A percentile compares a stretch with the other conserved stretches of the same genome.
These are phyloP conservation scores for Triplophysa dalaica DNA, from an alignment of 2,113 vertebrate species.

Conservation along the genomic window DNA sequence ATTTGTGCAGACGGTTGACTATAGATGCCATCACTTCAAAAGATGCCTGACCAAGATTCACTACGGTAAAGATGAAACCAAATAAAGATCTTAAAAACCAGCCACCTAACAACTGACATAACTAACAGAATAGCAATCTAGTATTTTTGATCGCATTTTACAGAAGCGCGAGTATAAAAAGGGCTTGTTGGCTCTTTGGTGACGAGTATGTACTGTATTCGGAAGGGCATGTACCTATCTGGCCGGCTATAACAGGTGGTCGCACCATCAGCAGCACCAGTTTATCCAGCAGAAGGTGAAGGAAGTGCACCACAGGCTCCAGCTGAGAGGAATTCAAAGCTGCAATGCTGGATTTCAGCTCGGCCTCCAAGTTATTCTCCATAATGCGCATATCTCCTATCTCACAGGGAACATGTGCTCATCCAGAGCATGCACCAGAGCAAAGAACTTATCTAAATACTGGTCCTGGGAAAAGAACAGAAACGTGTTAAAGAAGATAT, in stretches of 20 bases:
- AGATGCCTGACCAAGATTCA: constrained; percentile 95
- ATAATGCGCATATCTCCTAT: constrained; percentile 98
- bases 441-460: constrained; percentile 97
- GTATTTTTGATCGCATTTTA: too few species aligned
- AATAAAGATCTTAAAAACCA: background rate
- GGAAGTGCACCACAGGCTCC: constrained; percentile 95
- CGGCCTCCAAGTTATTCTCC: constrained; percentile 96
- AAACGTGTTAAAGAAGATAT: constrained; percentile 4
- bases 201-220: background rate
- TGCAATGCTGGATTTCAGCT: constrained; percentile 93
- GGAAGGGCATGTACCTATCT: constrained; percentile 83
- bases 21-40: constrained; percentile 98
- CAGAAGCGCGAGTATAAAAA: too few species aligned
- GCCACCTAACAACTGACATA: background rate
- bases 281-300: constrained; percentile 97
- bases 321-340: constrained; percentile 91
- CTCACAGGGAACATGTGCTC: constrained; percentile 98
- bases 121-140: too few species aligned
- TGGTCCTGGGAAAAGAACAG: constrained; percentile 80
- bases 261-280: constrained; percentile 94
- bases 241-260: constrained; percentile 94
- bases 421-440: constrained; percentile 94
- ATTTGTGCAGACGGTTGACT: constrained; percentile 96
- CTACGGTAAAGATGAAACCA: constrained; percentile 67
- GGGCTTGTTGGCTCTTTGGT: too few species aligned